These are phyloP conservation scores for Chlorodrepanis virens DNA, from an alignment of 2,113 vertebrate species.

Conservation along the genomic window DNA sequence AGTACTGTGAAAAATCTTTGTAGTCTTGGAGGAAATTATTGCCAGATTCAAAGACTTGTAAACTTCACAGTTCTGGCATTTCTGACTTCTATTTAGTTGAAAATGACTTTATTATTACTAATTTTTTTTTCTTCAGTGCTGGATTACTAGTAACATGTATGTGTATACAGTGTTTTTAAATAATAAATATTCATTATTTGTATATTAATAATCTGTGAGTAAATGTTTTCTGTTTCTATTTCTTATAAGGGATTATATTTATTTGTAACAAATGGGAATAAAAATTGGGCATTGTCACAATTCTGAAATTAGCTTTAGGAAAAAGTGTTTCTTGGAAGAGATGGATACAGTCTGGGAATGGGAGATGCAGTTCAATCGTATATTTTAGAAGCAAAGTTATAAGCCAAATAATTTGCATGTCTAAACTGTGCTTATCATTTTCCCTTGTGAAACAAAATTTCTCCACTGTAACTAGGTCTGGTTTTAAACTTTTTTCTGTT, in stretches of 20 bases:
- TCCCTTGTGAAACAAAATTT: neutral
- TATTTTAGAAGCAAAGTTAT: neutral
- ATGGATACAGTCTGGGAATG: neutral
- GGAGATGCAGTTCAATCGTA: neutral
- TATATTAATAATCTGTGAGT: constrained; percentile 46
- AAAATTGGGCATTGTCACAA: neutral
- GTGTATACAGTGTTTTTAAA: constrained; percentile 31
- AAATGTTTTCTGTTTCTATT: constrained; percentile 31
- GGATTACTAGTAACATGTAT: constrained; percentile 11
- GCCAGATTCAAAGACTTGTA: neutral
- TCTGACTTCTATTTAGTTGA: neutral
- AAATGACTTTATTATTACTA: neutral
- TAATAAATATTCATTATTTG: constrained; percentile 50
- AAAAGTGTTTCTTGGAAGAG: neutral
- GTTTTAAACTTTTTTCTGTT: neutral
- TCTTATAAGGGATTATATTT: constrained; percentile 21
- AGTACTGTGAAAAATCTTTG: neutral
- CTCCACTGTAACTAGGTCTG: neutral
- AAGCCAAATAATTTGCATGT: neutral
- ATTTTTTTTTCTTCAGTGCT: constrained; percentile 5
- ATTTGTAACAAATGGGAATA: constrained; percentile 35
- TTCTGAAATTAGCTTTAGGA: neutral
- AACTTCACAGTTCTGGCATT: neutral
- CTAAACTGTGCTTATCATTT: neutral
- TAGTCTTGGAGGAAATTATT: neutral